Base-by-base conservation (phyloP, 2,797 vertebrate genomes). In the Pseudocheirus occidentalis region DNA sequence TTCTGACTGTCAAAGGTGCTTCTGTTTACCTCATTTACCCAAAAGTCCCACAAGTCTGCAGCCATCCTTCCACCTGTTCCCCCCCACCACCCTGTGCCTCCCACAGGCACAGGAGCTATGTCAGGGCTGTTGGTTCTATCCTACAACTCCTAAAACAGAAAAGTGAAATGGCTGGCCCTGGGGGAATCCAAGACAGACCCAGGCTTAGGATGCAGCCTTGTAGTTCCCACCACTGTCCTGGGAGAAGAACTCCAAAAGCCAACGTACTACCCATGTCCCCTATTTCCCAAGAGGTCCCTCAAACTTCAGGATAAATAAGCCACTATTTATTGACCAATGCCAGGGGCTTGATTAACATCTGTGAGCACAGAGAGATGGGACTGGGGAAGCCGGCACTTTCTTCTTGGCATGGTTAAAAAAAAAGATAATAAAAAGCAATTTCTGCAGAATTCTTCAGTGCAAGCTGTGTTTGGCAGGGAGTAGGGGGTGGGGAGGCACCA, bases 1-100 rank as follows among this genome's bases (percentile, higher is more conserved):
- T 73, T 40, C n/a, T 16, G 34, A 73, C 62, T 40, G 5, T 73
- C 62, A 73, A 40, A 40, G 9, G n/a, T 24, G n/a, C n/a, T 81
- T 0, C 1, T 4, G 56, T 0, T 73, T 66, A 24, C 11, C 5
- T 0, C 50, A 55, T 62, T 54, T 12, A 28, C 54, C 56, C 10
- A 40, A 55, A n/a, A 0, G 29, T 4, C 50, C 52, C 0, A 0
- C 5, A n/a, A 40, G 55, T 91, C 12, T 7, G 0, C 73, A 66
- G 56, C 90, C 0, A 3, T 12, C 55, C 66, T 54, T 56, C 55
- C 7, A 53, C 93, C 40, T 7, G 2, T 28, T 87, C 53, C 1
- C 34, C 90, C 53, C 1, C 34, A n/a, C 0, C n/a, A n/a, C n/a
- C n/a, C n/a, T 28, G 50, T 89, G 87, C 54, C 53, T 13, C 57